Evolutionary conservation across 2,888 invertebrate species (phyloP).

Genomic region (Sinopyrophorus schimmeli): DNA sequence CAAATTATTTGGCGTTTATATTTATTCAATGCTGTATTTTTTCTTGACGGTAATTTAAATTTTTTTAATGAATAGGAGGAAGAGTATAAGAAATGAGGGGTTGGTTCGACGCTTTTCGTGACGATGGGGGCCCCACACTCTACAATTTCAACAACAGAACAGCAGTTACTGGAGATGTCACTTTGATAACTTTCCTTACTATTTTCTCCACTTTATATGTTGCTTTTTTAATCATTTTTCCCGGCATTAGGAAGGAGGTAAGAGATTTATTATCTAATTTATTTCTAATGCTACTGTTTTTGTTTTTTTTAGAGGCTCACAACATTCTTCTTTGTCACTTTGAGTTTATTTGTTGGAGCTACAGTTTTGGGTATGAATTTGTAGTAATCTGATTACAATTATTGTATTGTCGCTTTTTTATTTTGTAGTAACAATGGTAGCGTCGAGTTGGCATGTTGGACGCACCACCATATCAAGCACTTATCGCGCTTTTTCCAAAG

Average conservation of each 20-base stretch:
- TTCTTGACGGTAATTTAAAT: background rate
- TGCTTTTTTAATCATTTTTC: slow-evolving; percentile 94
- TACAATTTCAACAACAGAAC: slow-evolving; percentile 95
- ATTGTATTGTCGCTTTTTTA: too few species aligned
- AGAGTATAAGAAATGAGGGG: too few species aligned
- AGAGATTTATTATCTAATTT: slow-evolving; percentile 38
- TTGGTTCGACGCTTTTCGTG: slow-evolving; percentile 97
- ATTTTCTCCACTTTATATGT: slow-evolving; percentile 89
- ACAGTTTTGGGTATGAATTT: slow-evolving; percentile 83
- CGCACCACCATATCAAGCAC: slow-evolving; percentile 79
- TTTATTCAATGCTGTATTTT: too few species aligned
- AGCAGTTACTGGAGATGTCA: slow-evolving; percentile 92
- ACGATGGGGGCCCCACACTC: slow-evolving; percentile 94
- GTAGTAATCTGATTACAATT: background rate
- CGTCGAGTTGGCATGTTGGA: slow-evolving; percentile 93
- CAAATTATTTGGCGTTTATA: too few species aligned
- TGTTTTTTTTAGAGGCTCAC: slow-evolving; percentile 77
- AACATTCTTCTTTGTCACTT: slow-evolving; percentile 88
- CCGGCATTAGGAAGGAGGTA: slow-evolving; percentile 93
- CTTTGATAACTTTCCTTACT: slow-evolving; percentile 81
- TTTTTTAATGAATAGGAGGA: background rate
- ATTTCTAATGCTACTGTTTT: background rate
- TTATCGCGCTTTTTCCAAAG: slow-evolving; percentile 88
- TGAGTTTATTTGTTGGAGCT: slow-evolving; percentile 91
- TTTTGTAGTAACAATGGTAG: slow-evolving; percentile 88